Base-by-base conservation (phyloP, 2,797 vertebrate genomes). In the Sebastes nivosus region DNA sequence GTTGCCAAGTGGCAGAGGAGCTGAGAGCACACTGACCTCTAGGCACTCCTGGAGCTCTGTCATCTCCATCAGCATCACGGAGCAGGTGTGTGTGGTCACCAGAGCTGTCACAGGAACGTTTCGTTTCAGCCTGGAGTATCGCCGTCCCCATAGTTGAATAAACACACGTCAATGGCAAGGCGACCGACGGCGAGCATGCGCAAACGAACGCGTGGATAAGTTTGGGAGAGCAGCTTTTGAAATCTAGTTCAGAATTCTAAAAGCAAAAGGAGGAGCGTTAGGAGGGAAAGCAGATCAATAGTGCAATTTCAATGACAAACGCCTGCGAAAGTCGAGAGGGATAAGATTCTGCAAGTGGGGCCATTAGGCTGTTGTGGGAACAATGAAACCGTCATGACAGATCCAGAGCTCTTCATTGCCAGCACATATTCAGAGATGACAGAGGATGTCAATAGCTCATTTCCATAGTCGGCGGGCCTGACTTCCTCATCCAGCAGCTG, bases 381-480 rank as follows among this genome's bases (percentile, higher is more conserved):
- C 87, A 93, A 93, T 84, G 88, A 87, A 75, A 73, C 82, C 81
- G 86, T 85, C 91, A 79, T 13, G 81, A 85, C 84, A 70, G 86
- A 92, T 88, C 70, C 84, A 72, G 74, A 89, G 83, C 79, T 88
- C 80, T 91, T 91, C 73, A 83, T 84, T 69, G 74, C 76, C 75
- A 80, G 77, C 79, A 77, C 83, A 82, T 75, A 86, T 79, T 87
- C 79, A 75, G 73, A 86, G 86, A 88, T 81, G 83, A 89, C 84
- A 74, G 79, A 89, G 75, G 82, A 92, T 89, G 92, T 93, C 91
- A 88, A 92, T 92, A 91, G 86, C 85, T 90, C 76, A 94, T 95
- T 92, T 94, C 88, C 93, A 92, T 93, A 83, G 79, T 79, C 50
- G 24, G 71, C 74, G 61, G 79, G 80, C 67, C 77, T 11, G 74